phyloP scores from a whole-genome alignment of 92 coral and sea anemone genomes.

The Phenganax subtilis region DNA sequence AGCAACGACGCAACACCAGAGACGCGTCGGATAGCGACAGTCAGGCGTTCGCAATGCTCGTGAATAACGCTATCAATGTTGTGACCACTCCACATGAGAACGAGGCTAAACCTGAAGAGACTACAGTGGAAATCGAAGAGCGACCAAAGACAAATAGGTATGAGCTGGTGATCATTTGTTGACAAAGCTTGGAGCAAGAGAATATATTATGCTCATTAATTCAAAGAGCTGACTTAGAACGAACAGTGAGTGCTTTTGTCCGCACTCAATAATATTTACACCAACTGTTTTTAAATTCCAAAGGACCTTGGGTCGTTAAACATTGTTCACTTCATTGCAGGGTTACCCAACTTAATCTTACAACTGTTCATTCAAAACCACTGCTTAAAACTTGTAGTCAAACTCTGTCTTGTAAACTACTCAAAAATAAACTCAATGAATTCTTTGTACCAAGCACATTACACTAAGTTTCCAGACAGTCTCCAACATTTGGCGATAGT shows the following conservation, averaged over 20 bases:
- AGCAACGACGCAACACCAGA: slow-evolving; percentile 12
- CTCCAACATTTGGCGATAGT: no score
- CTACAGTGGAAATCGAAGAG: slow-evolving; percentile 4
- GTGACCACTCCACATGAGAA: background rate
- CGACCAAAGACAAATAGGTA: slow-evolving; percentile 25
- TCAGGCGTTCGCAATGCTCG: slow-evolving; percentile 33
- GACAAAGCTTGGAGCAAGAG: background rate
- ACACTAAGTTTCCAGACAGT: no score
- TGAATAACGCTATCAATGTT: slow-evolving; percentile 26
- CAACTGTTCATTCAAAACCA: background rate
- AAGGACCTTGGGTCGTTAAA: no score
- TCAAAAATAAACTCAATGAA: background rate
- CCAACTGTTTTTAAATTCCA: no score
- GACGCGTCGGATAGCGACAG: background rate
- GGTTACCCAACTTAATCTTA: no score
- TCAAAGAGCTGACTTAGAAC: no score
- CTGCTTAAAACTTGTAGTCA: background rate
- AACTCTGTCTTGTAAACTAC: background rate
- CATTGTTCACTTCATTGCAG: no score
- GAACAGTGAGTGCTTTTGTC: no score
- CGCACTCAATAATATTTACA: no score
- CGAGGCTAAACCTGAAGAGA: background rate
- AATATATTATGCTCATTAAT: no score
- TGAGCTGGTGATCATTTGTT: background rate
- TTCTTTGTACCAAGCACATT: no score